These are phyloP conservation scores for Gobius niger DNA, from an alignment of 2,113 vertebrate species.

Conservation along the genomic window DNA sequence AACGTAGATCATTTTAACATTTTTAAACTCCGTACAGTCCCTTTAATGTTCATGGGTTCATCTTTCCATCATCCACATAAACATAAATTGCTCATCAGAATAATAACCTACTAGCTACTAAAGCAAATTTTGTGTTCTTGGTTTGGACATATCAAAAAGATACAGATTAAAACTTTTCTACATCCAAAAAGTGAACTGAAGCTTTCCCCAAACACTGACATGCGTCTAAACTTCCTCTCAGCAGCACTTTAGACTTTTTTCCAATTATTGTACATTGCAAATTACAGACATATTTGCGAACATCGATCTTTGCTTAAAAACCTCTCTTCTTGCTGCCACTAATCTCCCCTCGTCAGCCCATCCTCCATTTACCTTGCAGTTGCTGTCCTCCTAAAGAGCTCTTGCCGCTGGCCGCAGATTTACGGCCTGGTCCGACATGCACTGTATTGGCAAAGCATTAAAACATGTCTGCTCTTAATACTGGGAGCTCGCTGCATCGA, in stretches of 20 bases:
- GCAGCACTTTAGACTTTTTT: neutral
- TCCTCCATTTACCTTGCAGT: slow-evolving; percentile 58
- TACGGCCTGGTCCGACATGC: slow-evolving; percentile 72
- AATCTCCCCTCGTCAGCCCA: slow-evolving; percentile 55
- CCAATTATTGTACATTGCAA: neutral
- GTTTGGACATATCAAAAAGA: too few relatives aligned
- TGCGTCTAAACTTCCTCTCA: neutral
- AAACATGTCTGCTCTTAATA: slow-evolving; percentile 81
- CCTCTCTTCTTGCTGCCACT: slow-evolving; percentile 37
- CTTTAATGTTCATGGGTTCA: too few relatives aligned
- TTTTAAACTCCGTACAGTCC: too few relatives aligned
- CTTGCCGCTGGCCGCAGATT: slow-evolving; percentile 71
- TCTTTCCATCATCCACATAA: too few relatives aligned
- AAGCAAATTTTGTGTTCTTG: too few relatives aligned
- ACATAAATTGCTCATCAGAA: too few relatives aligned
- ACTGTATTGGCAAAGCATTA: slow-evolving; percentile 82
- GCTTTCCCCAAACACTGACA: too few relatives aligned
- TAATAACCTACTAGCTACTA: too few relatives aligned
- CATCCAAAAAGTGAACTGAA: too few relatives aligned
- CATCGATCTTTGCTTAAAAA: slow-evolving; percentile 40
- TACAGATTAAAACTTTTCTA: too few relatives aligned
- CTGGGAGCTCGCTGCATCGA: slow-evolving; percentile 75
- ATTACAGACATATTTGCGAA: slow-evolving; percentile 30
- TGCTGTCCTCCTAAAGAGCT: slow-evolving; percentile 49
- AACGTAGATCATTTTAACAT: too few relatives aligned